Evolutionary conservation across 1,140 invertebrate species (phyloP).

Genomic region (Nephila pilipes): DNA sequence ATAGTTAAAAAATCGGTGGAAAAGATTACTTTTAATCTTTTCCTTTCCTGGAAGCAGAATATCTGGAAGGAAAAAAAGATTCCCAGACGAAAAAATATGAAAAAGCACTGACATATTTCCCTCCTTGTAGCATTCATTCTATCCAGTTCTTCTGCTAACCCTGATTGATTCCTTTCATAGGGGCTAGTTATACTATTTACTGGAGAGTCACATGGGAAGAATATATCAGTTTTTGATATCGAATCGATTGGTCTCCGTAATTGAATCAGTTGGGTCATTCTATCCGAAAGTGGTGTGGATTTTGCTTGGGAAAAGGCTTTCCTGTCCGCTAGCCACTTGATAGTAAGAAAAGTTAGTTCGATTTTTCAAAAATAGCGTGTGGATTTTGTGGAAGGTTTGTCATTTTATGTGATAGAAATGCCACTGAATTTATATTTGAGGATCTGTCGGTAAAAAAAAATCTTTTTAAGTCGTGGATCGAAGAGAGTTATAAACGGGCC

Average conservation of each 20-base stretch:
- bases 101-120: neutral
- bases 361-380: constrained; percentile 25
- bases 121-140: neutral
- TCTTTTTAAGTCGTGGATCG: neutral
- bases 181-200: constrained; percentile 59
- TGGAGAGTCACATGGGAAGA: constrained; percentile 22
- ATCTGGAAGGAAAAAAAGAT: neutral
- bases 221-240: constrained; percentile 69
- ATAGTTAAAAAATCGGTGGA: neutral
- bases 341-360: constrained; percentile 41
- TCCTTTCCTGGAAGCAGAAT: neutral
- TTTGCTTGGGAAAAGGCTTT: neutral
- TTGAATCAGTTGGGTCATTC: constrained; percentile 62
- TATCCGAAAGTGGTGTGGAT: constrained; percentile 2
- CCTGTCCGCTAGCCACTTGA: constrained; percentile 11
- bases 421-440: constrained; percentile 12
- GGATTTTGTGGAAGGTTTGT: constrained; percentile 45
- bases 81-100: neutral
- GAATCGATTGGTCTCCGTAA: constrained; percentile 45
- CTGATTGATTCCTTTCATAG: constrained; percentile 61
- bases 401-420: constrained; percentile 25
- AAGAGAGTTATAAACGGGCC: neutral
- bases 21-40: neutral
- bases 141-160: constrained; percentile 3
- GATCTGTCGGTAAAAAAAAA: neutral